Evolutionary conservation across 1,140 invertebrate species (phyloP), one percentile per base, ranked within the genome.

Genomic region (Leptopilina clavipes): DNA sequence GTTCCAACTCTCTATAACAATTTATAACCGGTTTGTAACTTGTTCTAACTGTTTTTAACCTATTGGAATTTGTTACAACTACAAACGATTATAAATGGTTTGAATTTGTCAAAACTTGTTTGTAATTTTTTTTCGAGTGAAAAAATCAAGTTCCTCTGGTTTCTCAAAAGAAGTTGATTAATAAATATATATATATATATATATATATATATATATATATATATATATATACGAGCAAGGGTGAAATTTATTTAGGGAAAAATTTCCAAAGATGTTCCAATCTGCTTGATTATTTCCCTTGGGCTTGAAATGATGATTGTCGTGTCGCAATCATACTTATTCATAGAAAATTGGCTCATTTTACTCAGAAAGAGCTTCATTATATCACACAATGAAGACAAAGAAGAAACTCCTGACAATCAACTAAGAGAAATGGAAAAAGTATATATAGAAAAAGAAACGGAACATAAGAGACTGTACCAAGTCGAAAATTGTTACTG

Each of bases 301-400:
- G 11, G 19, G 18, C n/a, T 59, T 12, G 3, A 25, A 59, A 59
- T 59, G 22, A 25, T 59, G 10, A 12, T 31, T 59, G 19, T 25
- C 10, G 22, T 19, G 1, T 22, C 10, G 19, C 56, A 59, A 31
- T 25, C 56, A 59, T 56, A 22, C 19, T 59, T 22, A 22, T 59
- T 59, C 19, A 25, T 12, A 22, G 56, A 25, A 59, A 59, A 59
- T 59, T 59, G 22, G 9, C 22, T 25, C 56, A 59, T 59, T 59
- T 59, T 59, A 59, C 22, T 59, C 19, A 59, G 56, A 19, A 59
- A 22, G 56, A 59, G 22, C 56, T 25, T 59, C 22, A 59, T 59
- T 59, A 59, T 12, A 1, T 59, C 22, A 25, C 11, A 22, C 56
- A 59, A 59, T 22, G 56, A 59, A 31, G 56, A 59, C 22, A 59